Evolutionary conservation across 1,140 invertebrate genomes (phyloP), one percentile per base, ranked within the genome.

Genomic region (Papilio polyxenes): DNA sequence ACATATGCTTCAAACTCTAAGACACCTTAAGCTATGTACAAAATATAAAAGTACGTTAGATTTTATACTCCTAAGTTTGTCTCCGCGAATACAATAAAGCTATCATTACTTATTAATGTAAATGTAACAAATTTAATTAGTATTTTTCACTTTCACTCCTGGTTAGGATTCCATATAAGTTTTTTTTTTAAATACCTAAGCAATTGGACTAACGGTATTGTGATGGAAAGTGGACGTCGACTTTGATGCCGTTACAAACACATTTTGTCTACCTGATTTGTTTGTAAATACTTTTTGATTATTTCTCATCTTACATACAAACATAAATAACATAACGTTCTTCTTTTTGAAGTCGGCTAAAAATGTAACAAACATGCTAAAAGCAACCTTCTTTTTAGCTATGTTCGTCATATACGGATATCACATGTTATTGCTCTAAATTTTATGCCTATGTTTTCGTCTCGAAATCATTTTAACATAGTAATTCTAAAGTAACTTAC

Each of bases 141-240:
- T 15, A 40, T n/a, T 79, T 79, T 62, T 62, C 2, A 79, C 53
- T 79, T 79, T 79, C 77, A 20, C 56, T 79, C 49, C 17, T 77
- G 49, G 77, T 79, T 44, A 62, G 37, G 56, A 44, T 40, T 79
- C 49, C 20, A 31, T 62, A 79, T 79, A 37, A 56, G 75, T 79
- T 79, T 79, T 78, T 79, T 78, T 40, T 7, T 15, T 44, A 44
- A 78, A 78, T 20, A 62, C 40, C 53, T 31, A 79, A 4, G 40
- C 17, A 79, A 79, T 59, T 44, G 44, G 56, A 15, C n/a, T 62
- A 79, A 79, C 77, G 56, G 56, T 78, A 37, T 48, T 23, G n/a
- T 51, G 44, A 76, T 59, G 77, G 77, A 79, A 62, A 62, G 56
- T 62, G 56, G 17, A 40, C 77, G 40, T 59, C 53, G 31, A 62